A percentile compares a stretch with the other conserved stretches of the same genome.
Conservation (phyloP, 2,797 vertebrate genomes). For the Paedocypris micromegethes region DNA sequence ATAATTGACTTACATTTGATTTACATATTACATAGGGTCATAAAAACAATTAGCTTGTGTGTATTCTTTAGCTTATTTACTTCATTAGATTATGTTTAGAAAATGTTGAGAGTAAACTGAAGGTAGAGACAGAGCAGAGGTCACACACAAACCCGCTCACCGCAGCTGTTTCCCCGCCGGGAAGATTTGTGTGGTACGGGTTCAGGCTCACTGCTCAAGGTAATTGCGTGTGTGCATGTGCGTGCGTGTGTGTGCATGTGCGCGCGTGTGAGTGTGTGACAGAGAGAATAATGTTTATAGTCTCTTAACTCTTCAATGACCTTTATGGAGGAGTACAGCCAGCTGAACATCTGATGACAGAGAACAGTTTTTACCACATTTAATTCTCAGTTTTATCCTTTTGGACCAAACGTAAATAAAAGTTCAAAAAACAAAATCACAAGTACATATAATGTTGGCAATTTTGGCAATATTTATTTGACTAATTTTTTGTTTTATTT, state of each 20-base stretch:
- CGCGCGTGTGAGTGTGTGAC: constrained; percentile 28
- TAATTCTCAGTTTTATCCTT: not conserved
- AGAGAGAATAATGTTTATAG: constrained; percentile 15
- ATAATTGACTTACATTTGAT: no score
- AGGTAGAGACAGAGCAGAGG: constrained; percentile 39
- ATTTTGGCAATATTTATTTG: not conserved
- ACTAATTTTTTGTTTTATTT: no score
- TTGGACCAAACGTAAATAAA: not conserved
- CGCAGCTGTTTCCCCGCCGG: constrained; percentile 30
- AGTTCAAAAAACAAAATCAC: not conserved
- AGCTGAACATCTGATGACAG: constrained; percentile 4
- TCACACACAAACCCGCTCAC: constrained; percentile 37
- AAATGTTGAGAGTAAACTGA: not conserved
- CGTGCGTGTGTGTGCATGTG: constrained; percentile 16
- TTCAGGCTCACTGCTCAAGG: constrained; percentile 19
- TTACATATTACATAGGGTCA: constrained; percentile 57
- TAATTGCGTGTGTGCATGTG: constrained; percentile 38
- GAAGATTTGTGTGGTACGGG: constrained; percentile 23
- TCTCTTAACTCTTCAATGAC: constrained; percentile 17
- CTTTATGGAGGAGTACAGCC: constrained; percentile 5
- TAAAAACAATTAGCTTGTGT: constrained; percentile 59
- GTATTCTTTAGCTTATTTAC: constrained; percentile 52
- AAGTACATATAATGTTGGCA: not conserved
- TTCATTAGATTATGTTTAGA: no score
- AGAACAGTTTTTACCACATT: not conserved